Base-by-base conservation (phyloP, 37 sponge, comb jelly and placozoan species). In the Hormiphora californensis region DNA sequence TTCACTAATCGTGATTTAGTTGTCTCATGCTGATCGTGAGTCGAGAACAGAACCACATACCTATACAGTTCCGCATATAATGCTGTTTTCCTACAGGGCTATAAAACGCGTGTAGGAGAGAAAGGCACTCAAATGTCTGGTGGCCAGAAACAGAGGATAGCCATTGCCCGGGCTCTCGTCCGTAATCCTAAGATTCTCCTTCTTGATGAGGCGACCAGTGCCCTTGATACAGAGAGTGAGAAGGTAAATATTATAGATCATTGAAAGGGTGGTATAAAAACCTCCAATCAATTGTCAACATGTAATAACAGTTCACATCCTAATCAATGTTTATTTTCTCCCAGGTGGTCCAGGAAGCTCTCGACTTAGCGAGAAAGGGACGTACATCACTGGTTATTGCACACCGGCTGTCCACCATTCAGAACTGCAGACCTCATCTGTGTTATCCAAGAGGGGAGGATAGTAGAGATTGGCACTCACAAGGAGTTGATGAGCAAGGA, bases 331-430 rank as follows among this genome's bases (percentile, higher is more conserved):
- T 15, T 49, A 49, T 23, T 57, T 30, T 46, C 12, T 46, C 51
- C 27, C 86, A 90, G 93, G 54, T 95, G 35, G 95, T 95, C 35
- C 95, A 93, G 62, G 92, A 93, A 37, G 95, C 95, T n/a, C 89
- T 95, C 65, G 95, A 95, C 85, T 89, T 67, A 36, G 94, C 95
- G 41, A 89, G 94, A 57, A 90, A 92, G 86, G 95, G 95, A 5
- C 54, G 95, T 19, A 95, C 95, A 27, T 89, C 90, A 68, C 90
- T 95, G 28, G 92, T 95, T 11, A 93, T 95, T n/a, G 93, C 95
- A 31, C 95, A 95, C 61, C 87, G 95, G 0, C 90, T 94, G 40
- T 94, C 95, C 44, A 94, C 95, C 54, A 92, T 94, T 35, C 91
- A 91, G 68, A n/a, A 92, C 90, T 41, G 87, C 95, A 32, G 95